These are phyloP conservation scores for Mya arenaria DNA, from an alignment of 1,140 invertebrate genomes.

Conservation along the genomic window DNA sequence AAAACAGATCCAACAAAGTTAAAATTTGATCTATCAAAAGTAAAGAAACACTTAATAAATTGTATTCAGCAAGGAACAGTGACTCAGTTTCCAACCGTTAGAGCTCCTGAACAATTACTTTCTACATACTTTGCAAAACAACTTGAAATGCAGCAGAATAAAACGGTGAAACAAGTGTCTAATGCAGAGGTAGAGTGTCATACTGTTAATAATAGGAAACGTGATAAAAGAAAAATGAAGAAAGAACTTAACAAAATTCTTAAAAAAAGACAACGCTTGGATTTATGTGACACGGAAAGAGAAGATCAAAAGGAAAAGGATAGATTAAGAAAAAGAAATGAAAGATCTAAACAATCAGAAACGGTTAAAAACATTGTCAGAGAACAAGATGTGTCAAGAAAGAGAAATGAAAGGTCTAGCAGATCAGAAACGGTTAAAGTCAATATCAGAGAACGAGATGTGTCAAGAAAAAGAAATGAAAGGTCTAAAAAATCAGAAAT, in stretches of 20 bases:
- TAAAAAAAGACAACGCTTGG: not conserved
- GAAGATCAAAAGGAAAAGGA: not conserved
- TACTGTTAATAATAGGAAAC: not conserved
- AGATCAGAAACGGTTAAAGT: not conserved
- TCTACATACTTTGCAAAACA: not conserved
- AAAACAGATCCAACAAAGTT: constrained; percentile 8
- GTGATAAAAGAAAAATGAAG: constrained; percentile 4
- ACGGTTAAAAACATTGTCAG: not conserved
- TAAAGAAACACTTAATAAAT: not conserved
- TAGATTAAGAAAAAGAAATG: not conserved
- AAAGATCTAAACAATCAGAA: not conserved
- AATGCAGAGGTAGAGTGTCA: not conserved
- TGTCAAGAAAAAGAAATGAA: not conserved
- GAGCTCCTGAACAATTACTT: not conserved
- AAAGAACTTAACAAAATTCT: constrained; percentile 5
- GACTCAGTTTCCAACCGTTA: not conserved
- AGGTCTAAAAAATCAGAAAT: not conserved
- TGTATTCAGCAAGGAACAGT: not conserved
- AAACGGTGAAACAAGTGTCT: not conserved
- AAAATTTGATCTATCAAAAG: not conserved
- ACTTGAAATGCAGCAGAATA: not conserved
- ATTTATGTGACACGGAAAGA: constrained; percentile 2
- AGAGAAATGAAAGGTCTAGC: not conserved
- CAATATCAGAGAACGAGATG: not conserved
- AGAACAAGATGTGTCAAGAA: not conserved